phyloP scores from a whole-genome alignment of 2,888 invertebrate genomes.

The Lasiommata megera region DNA sequence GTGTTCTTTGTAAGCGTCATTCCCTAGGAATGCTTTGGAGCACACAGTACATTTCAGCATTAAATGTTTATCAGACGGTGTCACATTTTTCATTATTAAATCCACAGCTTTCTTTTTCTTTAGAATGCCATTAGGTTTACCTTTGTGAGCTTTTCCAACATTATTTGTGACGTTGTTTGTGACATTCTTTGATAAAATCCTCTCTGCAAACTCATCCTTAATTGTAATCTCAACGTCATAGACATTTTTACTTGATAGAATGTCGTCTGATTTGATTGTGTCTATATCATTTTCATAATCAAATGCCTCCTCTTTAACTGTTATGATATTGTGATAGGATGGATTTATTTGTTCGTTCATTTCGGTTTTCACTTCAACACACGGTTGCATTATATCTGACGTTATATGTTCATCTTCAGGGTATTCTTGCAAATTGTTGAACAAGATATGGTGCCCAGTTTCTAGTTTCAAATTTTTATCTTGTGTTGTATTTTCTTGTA shows the following conservation, averaged over 20 bases:
- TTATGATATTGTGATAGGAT: background rate
- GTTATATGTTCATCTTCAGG: background rate
- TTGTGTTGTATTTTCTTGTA: too few species aligned
- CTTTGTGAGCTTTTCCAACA: background rate
- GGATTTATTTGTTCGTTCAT: background rate
- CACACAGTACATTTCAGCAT: background rate
- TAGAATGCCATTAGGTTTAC: background rate
- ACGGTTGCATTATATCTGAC: background rate
- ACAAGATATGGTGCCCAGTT: too few species aligned
- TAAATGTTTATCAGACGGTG: background rate
- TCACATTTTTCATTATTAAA: background rate
- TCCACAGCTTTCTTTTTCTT: too few species aligned
- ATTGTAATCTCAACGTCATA: background rate
- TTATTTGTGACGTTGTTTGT: background rate
- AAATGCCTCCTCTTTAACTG: background rate
- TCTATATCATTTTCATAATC: background rate
- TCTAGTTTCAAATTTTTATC: too few species aligned
- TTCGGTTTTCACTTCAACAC: background rate
- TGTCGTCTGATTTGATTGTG: background rate
- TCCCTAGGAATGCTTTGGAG: background rate
- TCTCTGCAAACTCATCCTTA: background rate
- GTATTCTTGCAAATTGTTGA: background rate
- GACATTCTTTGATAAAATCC: background rate
- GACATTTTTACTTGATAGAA: background rate
- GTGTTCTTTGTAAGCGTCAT: background rate